These are phyloP conservation scores for Butorides virescens DNA, from an alignment of 2,113 vertebrate genomes.

Conservation along the genomic window DNA sequence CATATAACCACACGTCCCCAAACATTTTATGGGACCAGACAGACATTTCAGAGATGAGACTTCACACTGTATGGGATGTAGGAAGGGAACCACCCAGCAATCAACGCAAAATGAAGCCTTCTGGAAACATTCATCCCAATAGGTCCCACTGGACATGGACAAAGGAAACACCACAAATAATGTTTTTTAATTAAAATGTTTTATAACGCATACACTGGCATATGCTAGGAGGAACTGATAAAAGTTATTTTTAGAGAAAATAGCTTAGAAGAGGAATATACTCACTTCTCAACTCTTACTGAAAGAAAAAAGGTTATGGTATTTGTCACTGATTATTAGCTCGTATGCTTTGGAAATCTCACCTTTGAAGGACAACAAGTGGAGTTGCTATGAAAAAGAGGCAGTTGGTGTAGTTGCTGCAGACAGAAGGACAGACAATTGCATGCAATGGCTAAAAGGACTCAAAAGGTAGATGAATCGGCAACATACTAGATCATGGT, in stretches of 20 bases:
- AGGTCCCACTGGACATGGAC: not conserved
- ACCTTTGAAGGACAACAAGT: not conserved
- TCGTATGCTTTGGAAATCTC: not conserved
- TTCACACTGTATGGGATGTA: constrained; percentile 7
- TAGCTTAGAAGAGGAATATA: not conserved
- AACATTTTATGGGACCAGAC: not conserved
- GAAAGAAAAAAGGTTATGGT: not conserved
- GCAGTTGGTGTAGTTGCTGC: not conserved
- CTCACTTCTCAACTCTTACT: not conserved
- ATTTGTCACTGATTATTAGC: not conserved
- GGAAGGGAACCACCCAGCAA: not conserved
- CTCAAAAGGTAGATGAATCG: not conserved
- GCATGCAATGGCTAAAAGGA: not conserved
- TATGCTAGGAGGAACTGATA: not conserved
- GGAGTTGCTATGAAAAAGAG: not conserved
- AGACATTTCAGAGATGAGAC: not conserved
- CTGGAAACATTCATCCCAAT: not conserved
- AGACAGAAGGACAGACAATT: not conserved
- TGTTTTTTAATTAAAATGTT: not conserved
- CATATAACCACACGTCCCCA: not conserved
- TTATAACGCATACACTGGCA: not conserved
- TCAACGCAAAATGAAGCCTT: not conserved
- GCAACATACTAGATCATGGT: not conserved
- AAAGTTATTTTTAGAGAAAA: not conserved
- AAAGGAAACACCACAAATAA: constrained; percentile 15